phyloP scores from a whole-genome alignment of 2,797 vertebrate species.

The Gallinago nigripennis region DNA sequence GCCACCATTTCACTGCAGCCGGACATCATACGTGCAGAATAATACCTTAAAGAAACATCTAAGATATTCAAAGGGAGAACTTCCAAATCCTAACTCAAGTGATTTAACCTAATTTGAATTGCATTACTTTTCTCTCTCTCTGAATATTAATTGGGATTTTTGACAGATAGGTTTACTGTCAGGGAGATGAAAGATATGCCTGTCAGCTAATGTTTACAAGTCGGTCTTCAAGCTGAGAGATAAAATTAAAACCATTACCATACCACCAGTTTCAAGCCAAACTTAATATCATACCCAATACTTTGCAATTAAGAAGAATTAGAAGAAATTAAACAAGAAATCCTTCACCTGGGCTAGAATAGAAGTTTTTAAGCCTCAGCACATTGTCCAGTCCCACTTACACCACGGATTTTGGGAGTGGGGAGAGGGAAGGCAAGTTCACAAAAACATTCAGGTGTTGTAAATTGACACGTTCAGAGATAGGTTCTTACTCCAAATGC shows the following conservation, averaged over 20 bases:
- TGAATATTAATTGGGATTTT: not conserved
- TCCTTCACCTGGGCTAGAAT: not conserved
- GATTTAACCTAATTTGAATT: not conserved
- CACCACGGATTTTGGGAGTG: not conserved
- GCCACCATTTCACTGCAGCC: not conserved
- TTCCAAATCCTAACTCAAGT: not conserved
- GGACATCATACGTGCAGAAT: not conserved
- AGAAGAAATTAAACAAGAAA: not conserved
- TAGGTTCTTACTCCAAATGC: not conserved
- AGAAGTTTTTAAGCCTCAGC: not conserved
- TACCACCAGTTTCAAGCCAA: not conserved
- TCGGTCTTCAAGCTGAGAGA: conserved; percentile 13
- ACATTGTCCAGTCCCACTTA: not conserved
- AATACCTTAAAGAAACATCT: not conserved
- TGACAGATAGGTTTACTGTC: not conserved
- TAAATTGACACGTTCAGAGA: not conserved
- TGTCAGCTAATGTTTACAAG: not conserved
- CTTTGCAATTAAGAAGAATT: conserved; percentile 35
- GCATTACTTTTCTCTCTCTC: not conserved
- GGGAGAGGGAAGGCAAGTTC: not conserved
- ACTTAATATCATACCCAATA: not conserved
- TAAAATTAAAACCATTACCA: conserved; percentile 24
- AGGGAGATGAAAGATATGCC: not conserved
- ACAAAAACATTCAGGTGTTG: rapidly evolving
- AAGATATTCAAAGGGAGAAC: not conserved